Evolutionary conservation across 2,113 vertebrate genomes (phyloP), one percentile per base, ranked within the genome.

Genomic region (Ptychochromis oligacanthus): DNA sequence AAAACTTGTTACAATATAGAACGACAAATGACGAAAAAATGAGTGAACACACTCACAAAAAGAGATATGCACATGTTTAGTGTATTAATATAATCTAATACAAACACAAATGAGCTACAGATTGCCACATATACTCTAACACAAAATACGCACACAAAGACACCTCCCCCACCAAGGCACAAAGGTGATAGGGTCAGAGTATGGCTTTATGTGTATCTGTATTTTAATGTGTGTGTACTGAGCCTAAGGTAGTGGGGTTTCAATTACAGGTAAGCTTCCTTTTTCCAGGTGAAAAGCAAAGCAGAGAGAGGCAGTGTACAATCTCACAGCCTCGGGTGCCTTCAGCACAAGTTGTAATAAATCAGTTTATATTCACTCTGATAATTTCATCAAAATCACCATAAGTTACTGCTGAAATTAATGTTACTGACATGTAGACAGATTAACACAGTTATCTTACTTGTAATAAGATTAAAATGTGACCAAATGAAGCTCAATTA

Each of bases 281-380:
- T 92, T n/a, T 94, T 90, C 86, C 92, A 92, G 87, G 92, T 91
- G 87, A 89, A 88, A 87, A 86, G 62, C 56, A 60, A 84, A 79
- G n/a, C 46, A 82, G 80, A 83, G 34, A 46, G 64, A 84, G 10
- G 43, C 54, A 75, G 62, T 62, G 65, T 82, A 84, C 85, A 88
- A 91, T 91, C 89, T 89, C 83, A 67, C 81, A 84, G 84, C 93
- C 89, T 78, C 57, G 2, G 86, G 90, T 84, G 58, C 31, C 6
- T 36, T 43, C 75, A 77, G 60, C 67, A 84, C 15, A 52, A n/a
- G 28, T 61, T 8, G 8, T 38, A 40, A 64, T 58, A 57, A 77
- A 74, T 57, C 13, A 6, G 46, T 80, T 78, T 26, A 61, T 31
- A 64, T 24, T 75, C 17, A 28, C 67, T 34, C 18, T 43, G 14